Percentiles rank a stretch among this genome's conserved stretches.
phyloP scores from a whole-genome alignment of 2,113 vertebrate species.

The Erythrocercus mccallii region DNA sequence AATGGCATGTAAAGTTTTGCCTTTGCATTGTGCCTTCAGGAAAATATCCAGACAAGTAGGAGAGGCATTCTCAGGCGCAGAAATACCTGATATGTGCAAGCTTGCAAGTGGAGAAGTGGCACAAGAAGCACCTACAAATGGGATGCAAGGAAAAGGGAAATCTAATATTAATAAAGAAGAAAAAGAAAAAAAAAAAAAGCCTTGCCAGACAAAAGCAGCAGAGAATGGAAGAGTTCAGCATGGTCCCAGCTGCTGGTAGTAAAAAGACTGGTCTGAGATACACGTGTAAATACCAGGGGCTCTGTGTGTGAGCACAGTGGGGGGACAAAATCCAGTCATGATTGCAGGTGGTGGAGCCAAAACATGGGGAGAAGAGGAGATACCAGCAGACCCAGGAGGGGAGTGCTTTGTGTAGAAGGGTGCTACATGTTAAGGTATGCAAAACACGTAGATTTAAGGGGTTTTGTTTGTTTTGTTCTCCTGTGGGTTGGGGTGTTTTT shows the following conservation, averaged over 20 bases:
- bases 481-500: neutral
- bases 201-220: conserved; percentile 22
- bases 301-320: neutral
- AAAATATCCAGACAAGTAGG: conserved; percentile 14
- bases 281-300: neutral
- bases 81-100: conserved; percentile 4
- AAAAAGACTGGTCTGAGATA: neutral
- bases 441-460: neutral
- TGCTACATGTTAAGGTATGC: neutral
- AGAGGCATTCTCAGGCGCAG: neutral
- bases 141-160: neutral
- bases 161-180: neutral
- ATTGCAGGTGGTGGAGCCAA: neutral
- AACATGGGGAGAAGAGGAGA: neutral
- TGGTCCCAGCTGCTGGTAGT: conserved; percentile 30
- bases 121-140: neutral
- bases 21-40: conserved; percentile 27
- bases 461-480: neutral
- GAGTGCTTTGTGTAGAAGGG: neutral
- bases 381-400: neutral
- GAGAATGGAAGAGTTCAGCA: neutral
- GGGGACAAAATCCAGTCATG: neutral
- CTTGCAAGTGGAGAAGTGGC: neutral
- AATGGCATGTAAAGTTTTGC: conserved; percentile 17
- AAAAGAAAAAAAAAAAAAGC: neutral